phyloP scores from a whole-genome alignment of 2,797 vertebrate species.

The Notolepis coatsorum region DNA sequence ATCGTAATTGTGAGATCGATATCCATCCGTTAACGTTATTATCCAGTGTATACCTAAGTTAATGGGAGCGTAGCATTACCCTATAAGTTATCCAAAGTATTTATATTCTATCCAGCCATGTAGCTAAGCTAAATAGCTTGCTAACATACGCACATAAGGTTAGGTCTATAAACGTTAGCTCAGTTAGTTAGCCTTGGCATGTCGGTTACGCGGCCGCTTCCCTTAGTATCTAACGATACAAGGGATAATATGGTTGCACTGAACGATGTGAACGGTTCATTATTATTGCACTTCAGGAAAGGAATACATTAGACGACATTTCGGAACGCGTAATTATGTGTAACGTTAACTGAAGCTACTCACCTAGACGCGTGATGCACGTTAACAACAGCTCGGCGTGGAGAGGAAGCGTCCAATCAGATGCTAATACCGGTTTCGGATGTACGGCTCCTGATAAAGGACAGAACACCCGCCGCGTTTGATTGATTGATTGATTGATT shows the following conservation, averaged over 20 bases:
- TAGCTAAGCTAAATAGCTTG: too few species aligned
- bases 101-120: too few species aligned
- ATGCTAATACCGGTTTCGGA: not conserved
- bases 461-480: conserved; percentile 34
- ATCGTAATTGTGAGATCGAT: too few species aligned
- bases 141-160: too few species aligned
- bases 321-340: accelerated
- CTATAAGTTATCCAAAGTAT: too few species aligned
- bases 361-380: conserved; percentile 54
- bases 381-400: conserved; percentile 6
- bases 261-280: accelerated
- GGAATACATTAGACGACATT: accelerated
- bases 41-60: too few species aligned
- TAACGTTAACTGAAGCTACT: conserved; percentile 8
- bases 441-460: conserved; percentile 51
- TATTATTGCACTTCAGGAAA: accelerated
- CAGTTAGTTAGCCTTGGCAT: not conserved
- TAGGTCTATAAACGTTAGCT: conserved; percentile 31
- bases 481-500: too few species aligned
- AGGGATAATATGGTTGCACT: not conserved
- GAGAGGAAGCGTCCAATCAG: conserved; percentile 59
- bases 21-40: too few species aligned
- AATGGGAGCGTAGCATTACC: too few species aligned
- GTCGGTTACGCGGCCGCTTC: conserved; percentile 23
- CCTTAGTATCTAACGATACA: too few species aligned